Conservation (phyloP, 2,113 vertebrate genomes). For the Apteryx mantelli region DNA sequence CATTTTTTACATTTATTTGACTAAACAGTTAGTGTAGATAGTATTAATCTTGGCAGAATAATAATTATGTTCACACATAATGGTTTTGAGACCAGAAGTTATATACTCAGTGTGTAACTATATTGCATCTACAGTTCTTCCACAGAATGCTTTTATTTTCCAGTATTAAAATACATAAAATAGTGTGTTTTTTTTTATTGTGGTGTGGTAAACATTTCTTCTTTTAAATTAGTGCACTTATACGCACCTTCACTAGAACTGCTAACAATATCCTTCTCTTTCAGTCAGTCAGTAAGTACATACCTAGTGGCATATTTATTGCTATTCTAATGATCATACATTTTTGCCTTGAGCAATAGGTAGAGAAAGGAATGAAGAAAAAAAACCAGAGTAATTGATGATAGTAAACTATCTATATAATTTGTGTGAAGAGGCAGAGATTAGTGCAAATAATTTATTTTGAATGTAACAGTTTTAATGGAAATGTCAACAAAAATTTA, state of each 20-base stretch:
- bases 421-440: slow-evolving; percentile 17
- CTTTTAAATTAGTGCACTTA: neutral
- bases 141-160: slow-evolving; percentile 17
- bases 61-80: neutral
- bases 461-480: slow-evolving; percentile 19
- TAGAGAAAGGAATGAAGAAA: slow-evolving; percentile 33
- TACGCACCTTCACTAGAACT: neutral
- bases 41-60: neutral
- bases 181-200: neutral
- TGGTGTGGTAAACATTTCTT: slow-evolving; percentile 47
- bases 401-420: neutral
- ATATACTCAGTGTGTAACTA: neutral
- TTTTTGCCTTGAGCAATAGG: slow-evolving; percentile 6
- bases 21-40: neutral
- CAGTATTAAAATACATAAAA: slow-evolving; percentile 39
- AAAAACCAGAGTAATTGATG: slow-evolving; percentile 16
- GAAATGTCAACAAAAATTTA: slow-evolving; percentile 46
- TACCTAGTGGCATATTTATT: slow-evolving; percentile 3
- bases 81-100: neutral
- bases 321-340: neutral
- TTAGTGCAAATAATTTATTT: slow-evolving; percentile 19
- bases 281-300: neutral
- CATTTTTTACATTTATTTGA: slow-evolving; percentile 43
- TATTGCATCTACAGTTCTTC: neutral
- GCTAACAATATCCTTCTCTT: neutral